Evolutionary conservation across 2,797 vertebrate species (phyloP).

Genomic region (Prunella strophiata): DNA sequence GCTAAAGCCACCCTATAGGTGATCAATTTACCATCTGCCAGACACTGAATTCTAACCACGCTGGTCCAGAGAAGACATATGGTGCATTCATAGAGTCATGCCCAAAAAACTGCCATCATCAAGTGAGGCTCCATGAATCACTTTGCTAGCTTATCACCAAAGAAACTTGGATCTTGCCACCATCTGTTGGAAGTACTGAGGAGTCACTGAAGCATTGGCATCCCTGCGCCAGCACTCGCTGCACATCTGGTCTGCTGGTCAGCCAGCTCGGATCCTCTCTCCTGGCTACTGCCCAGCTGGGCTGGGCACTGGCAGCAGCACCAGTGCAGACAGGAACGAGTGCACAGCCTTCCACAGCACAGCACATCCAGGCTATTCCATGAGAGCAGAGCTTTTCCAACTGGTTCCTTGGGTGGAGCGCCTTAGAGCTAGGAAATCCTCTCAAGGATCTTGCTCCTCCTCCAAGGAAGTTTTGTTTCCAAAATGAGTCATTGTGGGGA

Average conservation of each 20-base stretch:
- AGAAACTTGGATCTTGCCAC: constrained; percentile 64
- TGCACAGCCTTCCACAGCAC: not conserved
- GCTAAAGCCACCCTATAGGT: constrained; percentile 66
- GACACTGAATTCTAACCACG: constrained; percentile 51
- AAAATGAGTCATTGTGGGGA: not conserved
- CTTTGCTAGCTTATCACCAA: constrained; percentile 71
- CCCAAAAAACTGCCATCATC: constrained; percentile 72
- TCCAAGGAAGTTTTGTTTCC: not conserved
- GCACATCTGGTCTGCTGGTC: constrained; percentile 64
- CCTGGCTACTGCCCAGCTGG: constrained; percentile 60
- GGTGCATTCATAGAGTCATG: constrained; percentile 66
- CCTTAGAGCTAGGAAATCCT: not conserved
- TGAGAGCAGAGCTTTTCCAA: not conserved
- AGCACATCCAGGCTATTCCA: not conserved
- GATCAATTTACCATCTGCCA: constrained; percentile 70
- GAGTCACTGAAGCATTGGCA: constrained; percentile 65
- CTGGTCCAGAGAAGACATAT: constrained; percentile 71
- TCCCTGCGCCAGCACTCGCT: constrained; percentile 52
- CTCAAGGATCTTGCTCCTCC: not conserved
- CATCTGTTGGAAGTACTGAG: constrained; percentile 63
- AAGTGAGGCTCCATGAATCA: constrained; percentile 69
- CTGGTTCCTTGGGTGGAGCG: not conserved
- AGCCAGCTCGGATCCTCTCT: constrained; percentile 63
- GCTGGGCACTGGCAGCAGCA: constrained; percentile 52
- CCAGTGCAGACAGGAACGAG: not conserved